Conservation (phyloP, 30 jellyfish, hydroid and myxozoan genomes). For the Aurelia sp. region DNA sequence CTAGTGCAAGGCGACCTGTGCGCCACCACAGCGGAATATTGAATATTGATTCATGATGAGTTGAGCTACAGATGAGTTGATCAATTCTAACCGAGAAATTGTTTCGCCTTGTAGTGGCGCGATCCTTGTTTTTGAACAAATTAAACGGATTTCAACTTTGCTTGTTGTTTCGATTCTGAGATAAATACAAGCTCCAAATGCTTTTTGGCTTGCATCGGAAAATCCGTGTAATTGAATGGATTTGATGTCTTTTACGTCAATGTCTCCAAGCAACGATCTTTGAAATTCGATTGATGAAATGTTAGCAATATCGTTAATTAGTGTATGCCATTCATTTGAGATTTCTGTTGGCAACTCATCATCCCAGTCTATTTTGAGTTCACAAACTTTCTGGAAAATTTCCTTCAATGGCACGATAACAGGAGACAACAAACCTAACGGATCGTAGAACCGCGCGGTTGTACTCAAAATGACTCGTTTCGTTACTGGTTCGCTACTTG, state of each 20-base stretch:
- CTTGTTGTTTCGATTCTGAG: too few relatives aligned
- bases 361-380: background rate
- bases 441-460: background rate
- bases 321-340: background rate
- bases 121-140: too few relatives aligned
- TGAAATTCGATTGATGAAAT: background rate
- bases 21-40: conserved; percentile 31
- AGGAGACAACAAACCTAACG: background rate
- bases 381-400: background rate
- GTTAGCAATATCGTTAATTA: background rate
- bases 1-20: conserved; percentile 21
- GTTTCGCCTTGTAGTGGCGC: conserved; percentile 4
- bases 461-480: background rate
- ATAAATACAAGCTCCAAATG: too few relatives aligned
- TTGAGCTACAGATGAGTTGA: conserved; percentile 5
- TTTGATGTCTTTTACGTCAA: too few relatives aligned
- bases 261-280: background rate
- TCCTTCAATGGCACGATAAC: background rate
- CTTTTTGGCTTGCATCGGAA: too few relatives aligned
- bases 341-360: too few relatives aligned
- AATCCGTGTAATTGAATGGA: too few relatives aligned
- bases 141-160: too few relatives aligned
- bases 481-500: background rate
- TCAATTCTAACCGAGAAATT: conserved; percentile 11
- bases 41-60: background rate